Evolutionary conservation across 1,140 invertebrate genomes (phyloP).

Genomic region (Zaprionus kolodkinae): DNA sequence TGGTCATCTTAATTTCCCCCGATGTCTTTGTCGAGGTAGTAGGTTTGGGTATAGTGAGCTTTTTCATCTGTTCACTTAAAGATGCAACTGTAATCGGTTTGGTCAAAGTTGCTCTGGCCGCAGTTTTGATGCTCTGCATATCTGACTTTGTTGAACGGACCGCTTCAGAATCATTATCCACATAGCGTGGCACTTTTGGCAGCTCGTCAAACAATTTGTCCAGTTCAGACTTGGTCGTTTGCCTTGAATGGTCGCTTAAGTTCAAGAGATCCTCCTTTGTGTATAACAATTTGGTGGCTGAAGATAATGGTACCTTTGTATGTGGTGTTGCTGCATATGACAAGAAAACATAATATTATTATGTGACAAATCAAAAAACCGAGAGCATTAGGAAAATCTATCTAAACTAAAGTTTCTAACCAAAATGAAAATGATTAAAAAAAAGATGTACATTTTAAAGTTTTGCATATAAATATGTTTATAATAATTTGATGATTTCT

Average conservation of each 20-base stretch:
- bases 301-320: conserved; percentile 14
- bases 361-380: neutral
- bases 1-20: neutral
- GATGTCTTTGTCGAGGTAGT: neutral
- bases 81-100: neutral
- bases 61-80: neutral
- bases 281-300: conserved; percentile 41
- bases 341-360: neutral
- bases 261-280: conserved; percentile 55
- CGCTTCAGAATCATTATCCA: conserved; percentile 34
- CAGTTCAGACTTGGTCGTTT: conserved; percentile 37
- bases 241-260: conserved; percentile 5
- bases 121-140: conserved; percentile 29
- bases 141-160: conserved; percentile 36
- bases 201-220: conserved; percentile 62
- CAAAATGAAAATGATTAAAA: neutral
- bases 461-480: neutral
- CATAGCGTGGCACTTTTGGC: conserved; percentile 54
- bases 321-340: conserved; percentile 25
- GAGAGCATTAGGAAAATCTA: neutral
- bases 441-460: neutral
- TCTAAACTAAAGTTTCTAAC: neutral
- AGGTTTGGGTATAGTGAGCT: no score
- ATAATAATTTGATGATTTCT: conserved; percentile 24
- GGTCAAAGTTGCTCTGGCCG: neutral